A percentile compares a stretch with the other conserved stretches of the same genome.
Conservation (phyloP, 2,888 invertebrate genomes). For the Leucania comma region DNA sequence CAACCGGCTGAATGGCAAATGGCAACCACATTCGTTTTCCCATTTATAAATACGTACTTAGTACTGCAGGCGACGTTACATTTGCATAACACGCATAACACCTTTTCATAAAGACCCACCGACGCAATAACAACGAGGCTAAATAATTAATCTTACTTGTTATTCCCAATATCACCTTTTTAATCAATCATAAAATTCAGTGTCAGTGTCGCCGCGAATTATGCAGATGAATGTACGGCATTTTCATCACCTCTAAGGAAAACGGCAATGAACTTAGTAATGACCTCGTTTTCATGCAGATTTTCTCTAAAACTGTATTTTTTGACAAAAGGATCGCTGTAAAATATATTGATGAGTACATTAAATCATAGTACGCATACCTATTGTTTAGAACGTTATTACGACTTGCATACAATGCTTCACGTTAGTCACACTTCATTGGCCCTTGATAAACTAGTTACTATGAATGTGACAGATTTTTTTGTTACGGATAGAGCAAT, state of each 20-base stretch:
- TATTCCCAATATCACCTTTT: constrained; percentile 28
- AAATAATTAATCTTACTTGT: constrained; percentile 37
- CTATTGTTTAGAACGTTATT: constrained; percentile 41
- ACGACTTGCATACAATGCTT: constrained; percentile 26
- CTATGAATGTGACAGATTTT: constrained; percentile 13
- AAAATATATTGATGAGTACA: constrained; percentile 11
- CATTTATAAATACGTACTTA: constrained; percentile 18
- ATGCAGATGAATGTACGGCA: constrained; percentile 1
- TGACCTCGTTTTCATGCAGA: constrained; percentile 33
- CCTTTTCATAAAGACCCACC: constrained; percentile 47
- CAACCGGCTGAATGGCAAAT: constrained; percentile 44
- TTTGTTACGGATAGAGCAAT: constrained; percentile 32
- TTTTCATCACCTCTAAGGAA: constrained; percentile 27
- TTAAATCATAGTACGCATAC: constrained; percentile 30
- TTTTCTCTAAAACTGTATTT: constrained; percentile 14
- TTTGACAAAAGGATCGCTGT: not conserved
- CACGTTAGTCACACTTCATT: constrained; percentile 40
- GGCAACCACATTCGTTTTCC: constrained; percentile 36
- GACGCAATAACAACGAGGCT: constrained; percentile 22
- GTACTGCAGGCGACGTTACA: constrained; percentile 27
- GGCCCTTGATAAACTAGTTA: constrained; percentile 17
- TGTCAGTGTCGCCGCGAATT: constrained; percentile 28
- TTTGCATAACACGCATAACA: constrained; percentile 48
- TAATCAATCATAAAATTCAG: constrained; percentile 28
- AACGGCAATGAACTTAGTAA: constrained; percentile 38